These are phyloP conservation scores for Narcine bancroftii DNA, from an alignment of 2,113 vertebrate species.

Conservation along the genomic window DNA sequence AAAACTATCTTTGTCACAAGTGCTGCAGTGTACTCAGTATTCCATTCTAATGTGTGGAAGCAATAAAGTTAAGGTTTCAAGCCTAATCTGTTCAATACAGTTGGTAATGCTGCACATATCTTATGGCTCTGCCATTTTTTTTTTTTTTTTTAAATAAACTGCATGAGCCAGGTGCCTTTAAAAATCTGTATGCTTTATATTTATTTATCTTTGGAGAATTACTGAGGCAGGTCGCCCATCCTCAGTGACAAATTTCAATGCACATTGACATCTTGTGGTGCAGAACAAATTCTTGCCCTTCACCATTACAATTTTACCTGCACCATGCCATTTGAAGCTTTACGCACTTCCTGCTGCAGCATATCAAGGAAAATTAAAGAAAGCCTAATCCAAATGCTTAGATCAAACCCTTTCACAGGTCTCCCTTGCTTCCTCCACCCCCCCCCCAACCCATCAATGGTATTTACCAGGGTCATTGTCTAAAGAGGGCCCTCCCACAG, in stretches of 20 bases:
- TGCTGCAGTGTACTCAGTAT: too few species aligned
- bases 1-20: too few species aligned
- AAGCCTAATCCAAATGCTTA: not conserved
- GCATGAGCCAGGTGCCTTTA: not conserved
- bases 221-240: not conserved
- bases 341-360: not conserved
- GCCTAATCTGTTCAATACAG: not conserved
- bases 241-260: not conserved
- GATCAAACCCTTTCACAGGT: not conserved
- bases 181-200: not conserved
- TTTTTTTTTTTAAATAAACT: too few species aligned
- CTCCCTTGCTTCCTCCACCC: too few species aligned
- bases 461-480: too few species aligned
- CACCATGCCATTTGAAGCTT: not conserved
- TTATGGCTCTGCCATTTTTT: not conserved
- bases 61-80: too few species aligned
- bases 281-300: not conserved
- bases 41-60: too few species aligned
- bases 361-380: not conserved
- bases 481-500: too few species aligned
- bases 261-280: not conserved
- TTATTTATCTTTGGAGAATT: not conserved
- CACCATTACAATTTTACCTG: not conserved
- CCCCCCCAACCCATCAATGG: too few species aligned
- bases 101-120: not conserved